Base-by-base conservation (phyloP, 2,797 vertebrate species). In the Avahi laniger region DNA sequence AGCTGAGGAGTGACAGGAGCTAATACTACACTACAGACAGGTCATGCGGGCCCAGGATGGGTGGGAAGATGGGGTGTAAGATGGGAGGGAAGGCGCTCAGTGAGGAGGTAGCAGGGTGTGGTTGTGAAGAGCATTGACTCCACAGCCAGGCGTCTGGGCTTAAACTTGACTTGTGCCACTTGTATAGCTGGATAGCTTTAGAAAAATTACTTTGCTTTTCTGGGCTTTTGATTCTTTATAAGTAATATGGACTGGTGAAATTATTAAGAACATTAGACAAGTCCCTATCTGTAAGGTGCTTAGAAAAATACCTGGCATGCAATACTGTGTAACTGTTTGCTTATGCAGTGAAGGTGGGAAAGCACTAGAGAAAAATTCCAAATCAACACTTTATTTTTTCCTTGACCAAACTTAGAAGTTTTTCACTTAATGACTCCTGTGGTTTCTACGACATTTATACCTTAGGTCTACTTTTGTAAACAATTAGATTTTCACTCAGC, bases 381-480 rank as follows among this genome's bases (percentile, higher is more conserved):
- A 79, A 54, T 83, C 33, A 20, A 38, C 30, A 81, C 30, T 69
- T 69, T 92, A 14, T 70, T 93, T 76, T 78, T 81, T 54, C 50
- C 63, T 92, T 65, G 43, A 80, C 20, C 7, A 83, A 81, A 14
- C 63, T 93, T 50, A 75, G 90, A 57, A 69, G 1, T n/a, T 75
- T 92, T 59, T 75, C 30, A 85, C 8, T 84, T 69, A 85, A 75
- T 86, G 79, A 72, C 9, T 79, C 22, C 43, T 80, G 12, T 69
- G 57, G n/a, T 72, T 95, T 65, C 48, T 2, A 70, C 15, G 61
- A 72, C 52, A 78, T 91, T 93, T 94, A 10, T 65, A 83, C 69
- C 48, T 96, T 65, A 86, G 69, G 35, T 26, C 17, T 90, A 35
- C 67, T 93, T 81, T 65, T 91, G 48, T 67, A 90, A 92, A 57